phyloP scores from a whole-genome alignment of 2,797 vertebrate species.

The Tapirus indicus region DNA sequence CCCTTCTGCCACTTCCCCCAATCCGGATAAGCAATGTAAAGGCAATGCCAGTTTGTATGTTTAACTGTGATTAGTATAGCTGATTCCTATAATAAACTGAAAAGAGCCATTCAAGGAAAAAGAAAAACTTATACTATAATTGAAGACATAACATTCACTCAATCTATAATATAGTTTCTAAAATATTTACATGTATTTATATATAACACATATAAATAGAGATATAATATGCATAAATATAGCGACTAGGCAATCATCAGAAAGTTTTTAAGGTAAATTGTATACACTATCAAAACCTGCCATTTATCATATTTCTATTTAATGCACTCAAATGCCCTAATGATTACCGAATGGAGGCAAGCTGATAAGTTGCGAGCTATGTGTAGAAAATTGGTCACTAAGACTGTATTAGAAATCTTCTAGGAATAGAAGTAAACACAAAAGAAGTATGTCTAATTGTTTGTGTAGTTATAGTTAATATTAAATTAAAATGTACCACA shows the following conservation, averaged over 20 bases:
- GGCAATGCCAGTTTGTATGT: neutral
- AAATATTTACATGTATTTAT: neutral
- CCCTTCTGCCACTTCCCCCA: neutral
- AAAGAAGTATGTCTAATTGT: slow-evolving; percentile 39
- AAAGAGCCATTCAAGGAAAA: slow-evolving; percentile 18
- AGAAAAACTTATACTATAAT: neutral
- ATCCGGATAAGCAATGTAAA: neutral
- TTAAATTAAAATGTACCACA: slow-evolving; percentile 38
- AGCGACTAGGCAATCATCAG: neutral
- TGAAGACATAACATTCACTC: slow-evolving; percentile 6
- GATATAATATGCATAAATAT: slow-evolving; percentile 8
- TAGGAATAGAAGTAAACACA: slow-evolving; percentile 41
- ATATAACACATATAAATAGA: neutral
- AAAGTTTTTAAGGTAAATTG: slow-evolving; percentile 50
- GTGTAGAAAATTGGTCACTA: slow-evolving; percentile 34
- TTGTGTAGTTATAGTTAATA: neutral
- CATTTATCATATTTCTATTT: slow-evolving; percentile 51
- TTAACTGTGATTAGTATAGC: neutral
- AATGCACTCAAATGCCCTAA: neutral
- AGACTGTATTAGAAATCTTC: slow-evolving; percentile 9
- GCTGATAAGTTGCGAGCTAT: neutral
- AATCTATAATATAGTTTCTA: slow-evolving; percentile 14
- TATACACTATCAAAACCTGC: neutral
- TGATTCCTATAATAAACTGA: slow-evolving; percentile 18
- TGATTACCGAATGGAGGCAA: slow-evolving; percentile 44